Evolutionary conservation across 2,797 vertebrate genomes (phyloP).

Genomic region (Clarias platycephalus): DNA sequence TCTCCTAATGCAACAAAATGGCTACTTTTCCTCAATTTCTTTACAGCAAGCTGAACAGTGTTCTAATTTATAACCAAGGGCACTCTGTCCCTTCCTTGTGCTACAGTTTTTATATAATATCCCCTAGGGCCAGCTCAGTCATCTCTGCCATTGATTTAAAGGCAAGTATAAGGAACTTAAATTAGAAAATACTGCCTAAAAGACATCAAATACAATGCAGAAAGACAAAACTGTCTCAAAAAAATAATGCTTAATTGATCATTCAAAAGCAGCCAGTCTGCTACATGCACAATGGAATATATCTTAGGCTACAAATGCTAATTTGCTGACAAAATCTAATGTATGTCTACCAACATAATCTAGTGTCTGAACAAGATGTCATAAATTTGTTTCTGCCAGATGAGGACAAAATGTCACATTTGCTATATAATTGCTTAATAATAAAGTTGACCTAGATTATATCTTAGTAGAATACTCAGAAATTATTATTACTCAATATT

Average conservation of each 20-base stretch:
- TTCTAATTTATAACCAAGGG: constrained; percentile 7
- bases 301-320: neutral
- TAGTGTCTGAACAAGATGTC: neutral
- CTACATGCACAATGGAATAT: neutral
- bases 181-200: constrained; percentile 1
- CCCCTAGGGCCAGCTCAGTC: neutral
- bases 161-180: neutral
- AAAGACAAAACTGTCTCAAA: neutral
- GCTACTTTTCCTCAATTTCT: constrained; percentile 18
- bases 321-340: neutral
- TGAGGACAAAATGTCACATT: neutral
- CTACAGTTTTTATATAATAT: constrained; percentile 10
- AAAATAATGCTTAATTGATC: constrained; percentile 14
- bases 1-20: constrained; percentile 34
- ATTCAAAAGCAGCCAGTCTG: neutral
- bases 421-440: neutral
- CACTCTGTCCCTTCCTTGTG: neutral
- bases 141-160: constrained; percentile 18
- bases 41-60: neutral
- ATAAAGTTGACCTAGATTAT: neutral
- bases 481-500: neutral
- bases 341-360: neutral
- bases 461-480: neutral
- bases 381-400: neutral
- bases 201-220: neutral